Percentiles rank a stretch among this genome's conserved stretches.
phyloP scores from a whole-genome alignment of 2,888 invertebrate genomes.

The Athalia rosae region DNA sequence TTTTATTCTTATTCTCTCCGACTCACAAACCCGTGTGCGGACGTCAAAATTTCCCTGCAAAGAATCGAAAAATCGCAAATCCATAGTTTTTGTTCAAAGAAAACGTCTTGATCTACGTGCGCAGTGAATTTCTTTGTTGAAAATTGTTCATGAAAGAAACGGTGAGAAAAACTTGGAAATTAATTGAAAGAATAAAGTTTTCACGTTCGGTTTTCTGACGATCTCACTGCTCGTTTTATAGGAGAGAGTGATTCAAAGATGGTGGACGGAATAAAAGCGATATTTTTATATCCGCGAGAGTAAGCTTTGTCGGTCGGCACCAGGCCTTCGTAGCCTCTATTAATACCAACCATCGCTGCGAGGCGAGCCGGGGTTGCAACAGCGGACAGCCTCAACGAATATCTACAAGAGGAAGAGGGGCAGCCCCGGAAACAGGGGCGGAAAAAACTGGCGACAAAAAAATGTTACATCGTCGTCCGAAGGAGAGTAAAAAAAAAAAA shows the following conservation, averaged over 20 bases:
- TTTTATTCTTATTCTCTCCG: conserved; percentile 43
- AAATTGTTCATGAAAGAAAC: too few species aligned
- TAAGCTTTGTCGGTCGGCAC: conserved; percentile 62
- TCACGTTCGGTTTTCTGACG: background rate
- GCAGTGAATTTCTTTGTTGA: too few species aligned
- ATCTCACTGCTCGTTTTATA: conserved; percentile 24
- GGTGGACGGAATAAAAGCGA: conserved; percentile 62
- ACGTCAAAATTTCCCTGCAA: background rate
- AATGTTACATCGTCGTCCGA: background rate
- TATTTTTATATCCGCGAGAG: conserved; percentile 70
- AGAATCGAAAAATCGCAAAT: too few species aligned
- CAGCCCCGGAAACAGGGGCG: conserved; percentile 42
- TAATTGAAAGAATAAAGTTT: background rate
- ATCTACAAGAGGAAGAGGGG: conserved; percentile 30
- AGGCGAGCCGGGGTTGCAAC: conserved; percentile 57
- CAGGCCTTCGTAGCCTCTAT: conserved; percentile 69
- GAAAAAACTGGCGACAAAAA: conserved; percentile 39
- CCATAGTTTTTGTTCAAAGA: too few species aligned
- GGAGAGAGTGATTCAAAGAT: conserved; percentile 40
- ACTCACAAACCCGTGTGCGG: background rate
- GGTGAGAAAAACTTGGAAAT: background rate
- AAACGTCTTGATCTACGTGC: too few species aligned
- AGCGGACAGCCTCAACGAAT: conserved; percentile 38
- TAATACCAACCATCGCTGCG: conserved; percentile 64
- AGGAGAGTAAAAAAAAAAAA: background rate